Percentiles rank a stretch among this genome's conserved stretches.
Conservation (phyloP, 2,113 vertebrate species). For the Gobiocypris rarus region DNA sequence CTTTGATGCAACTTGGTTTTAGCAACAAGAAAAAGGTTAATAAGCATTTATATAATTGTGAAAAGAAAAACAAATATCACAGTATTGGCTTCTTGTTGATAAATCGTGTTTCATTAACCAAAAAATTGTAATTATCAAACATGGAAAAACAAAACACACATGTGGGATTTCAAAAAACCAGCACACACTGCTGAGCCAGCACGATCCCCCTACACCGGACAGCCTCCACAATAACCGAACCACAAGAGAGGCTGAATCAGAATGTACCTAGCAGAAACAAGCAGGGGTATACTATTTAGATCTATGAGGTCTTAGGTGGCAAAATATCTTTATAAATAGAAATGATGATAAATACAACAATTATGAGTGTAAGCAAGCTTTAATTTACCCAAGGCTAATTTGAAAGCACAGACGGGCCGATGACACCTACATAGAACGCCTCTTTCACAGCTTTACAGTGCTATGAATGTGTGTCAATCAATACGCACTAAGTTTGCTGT, state of each 20-base stretch:
- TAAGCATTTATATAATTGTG: not conserved
- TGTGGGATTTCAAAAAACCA: not conserved
- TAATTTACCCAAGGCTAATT: constrained; percentile 26
- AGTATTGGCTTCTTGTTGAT: not conserved
- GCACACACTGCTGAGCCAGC: not conserved
- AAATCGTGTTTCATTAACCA: not conserved
- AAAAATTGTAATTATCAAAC: not conserved
- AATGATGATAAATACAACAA: not conserved
- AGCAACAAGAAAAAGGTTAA: not conserved
- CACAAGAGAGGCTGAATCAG: not conserved
- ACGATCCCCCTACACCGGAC: not conserved
- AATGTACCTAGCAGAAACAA: not conserved
- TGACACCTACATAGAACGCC: constrained; percentile 44
- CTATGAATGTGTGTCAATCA: constrained; percentile 56
- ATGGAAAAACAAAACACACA: not conserved
- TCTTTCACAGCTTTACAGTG: constrained; percentile 28
- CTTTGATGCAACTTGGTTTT: not conserved
- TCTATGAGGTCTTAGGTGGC: not conserved
- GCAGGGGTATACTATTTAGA: not conserved
- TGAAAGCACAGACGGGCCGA: constrained; percentile 38
- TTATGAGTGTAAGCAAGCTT: not conserved
- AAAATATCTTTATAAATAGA: not conserved
- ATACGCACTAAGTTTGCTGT: constrained; percentile 42
- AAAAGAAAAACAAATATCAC: not conserved
- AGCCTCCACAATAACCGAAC: not conserved